phyloP scores from a whole-genome alignment of 2,113 vertebrate genomes.

The Centropristis striata region DNA sequence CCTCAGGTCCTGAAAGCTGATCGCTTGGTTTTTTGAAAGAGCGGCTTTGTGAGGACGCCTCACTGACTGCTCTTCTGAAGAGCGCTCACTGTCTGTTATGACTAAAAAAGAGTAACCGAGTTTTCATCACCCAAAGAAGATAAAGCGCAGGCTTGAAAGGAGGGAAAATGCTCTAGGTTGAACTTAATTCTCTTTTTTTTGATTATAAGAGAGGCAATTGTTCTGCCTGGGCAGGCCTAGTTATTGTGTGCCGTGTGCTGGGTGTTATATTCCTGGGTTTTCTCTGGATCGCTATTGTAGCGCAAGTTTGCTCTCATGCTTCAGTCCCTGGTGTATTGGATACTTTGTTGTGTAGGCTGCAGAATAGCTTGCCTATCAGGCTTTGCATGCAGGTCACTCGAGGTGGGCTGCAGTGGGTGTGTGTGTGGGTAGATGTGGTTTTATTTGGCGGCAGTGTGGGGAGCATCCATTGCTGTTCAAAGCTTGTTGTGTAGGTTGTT shows the following conservation, averaged over 20 bases:
- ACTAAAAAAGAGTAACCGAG: conserved; percentile 69
- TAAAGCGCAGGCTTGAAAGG: conserved; percentile 67
- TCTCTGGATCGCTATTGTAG: conserved; percentile 53
- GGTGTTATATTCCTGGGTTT: conserved; percentile 68
- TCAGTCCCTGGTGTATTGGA: conserved; percentile 59
- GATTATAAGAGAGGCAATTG: conserved; percentile 61
- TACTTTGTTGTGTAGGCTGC: conserved; percentile 67
- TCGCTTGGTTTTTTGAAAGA: conserved; percentile 69
- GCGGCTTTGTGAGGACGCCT: conserved; percentile 74
- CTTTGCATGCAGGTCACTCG: conserved; percentile 62
- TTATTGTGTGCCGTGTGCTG: conserved; percentile 58
- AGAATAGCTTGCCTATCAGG: conserved; percentile 62
- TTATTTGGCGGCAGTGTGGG: conserved; percentile 41
- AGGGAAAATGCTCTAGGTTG: conserved; percentile 55
- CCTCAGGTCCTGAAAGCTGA: conserved; percentile 80
- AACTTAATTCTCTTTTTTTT: conserved; percentile 67
- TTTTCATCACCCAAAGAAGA: conserved; percentile 79
- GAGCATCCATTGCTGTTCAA: conserved; percentile 50
- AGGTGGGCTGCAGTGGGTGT: conserved; percentile 64
- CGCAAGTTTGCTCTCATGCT: conserved; percentile 59
- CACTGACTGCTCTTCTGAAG: conserved; percentile 65
- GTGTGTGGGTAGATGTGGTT: conserved; percentile 69
- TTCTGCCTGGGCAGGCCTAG: conserved; percentile 63
- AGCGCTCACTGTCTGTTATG: conserved; percentile 77
- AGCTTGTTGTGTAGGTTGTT: conserved; percentile 65